Conservation (phyloP, 1,140 invertebrate genomes). For the Brachionus paranguensis region DNA sequence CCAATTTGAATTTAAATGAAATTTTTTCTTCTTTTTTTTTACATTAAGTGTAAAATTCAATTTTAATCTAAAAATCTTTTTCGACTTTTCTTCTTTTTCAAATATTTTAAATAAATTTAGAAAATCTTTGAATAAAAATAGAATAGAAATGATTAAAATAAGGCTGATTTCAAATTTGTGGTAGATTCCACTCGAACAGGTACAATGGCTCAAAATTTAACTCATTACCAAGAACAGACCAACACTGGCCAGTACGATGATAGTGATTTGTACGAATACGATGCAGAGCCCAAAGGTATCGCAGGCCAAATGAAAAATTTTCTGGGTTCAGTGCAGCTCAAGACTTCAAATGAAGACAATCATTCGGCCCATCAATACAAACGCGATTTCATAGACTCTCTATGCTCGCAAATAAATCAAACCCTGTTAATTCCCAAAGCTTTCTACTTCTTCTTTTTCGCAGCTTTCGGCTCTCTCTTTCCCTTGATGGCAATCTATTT, state of each 20-base stretch:
- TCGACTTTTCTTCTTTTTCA: too few relatives aligned
- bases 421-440: constrained; percentile 85
- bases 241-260: background rate
- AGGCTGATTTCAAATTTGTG: background rate
- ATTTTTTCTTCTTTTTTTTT: too few relatives aligned
- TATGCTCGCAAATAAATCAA: constrained; percentile 60
- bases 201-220: background rate
- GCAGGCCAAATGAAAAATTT: background rate
- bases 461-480: constrained; percentile 94
- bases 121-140: too few relatives aligned
- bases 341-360: background rate
- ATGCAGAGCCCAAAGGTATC: background rate
- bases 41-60: too few relatives aligned
- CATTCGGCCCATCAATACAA: background rate
- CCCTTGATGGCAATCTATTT: constrained; percentile 97
- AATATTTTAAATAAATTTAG: too few relatives aligned
- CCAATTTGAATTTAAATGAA: too few relatives aligned
- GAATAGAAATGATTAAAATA: too few relatives aligned
- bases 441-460: constrained; percentile 99
- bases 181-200: background rate
- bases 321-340: background rate
- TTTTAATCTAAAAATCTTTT: too few relatives aligned
- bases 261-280: constrained; percentile 6
- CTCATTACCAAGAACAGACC: background rate
- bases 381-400: constrained; percentile 20